Conservation (phyloP, 2,888 invertebrate genomes). For the Heliothis peltigera region DNA sequence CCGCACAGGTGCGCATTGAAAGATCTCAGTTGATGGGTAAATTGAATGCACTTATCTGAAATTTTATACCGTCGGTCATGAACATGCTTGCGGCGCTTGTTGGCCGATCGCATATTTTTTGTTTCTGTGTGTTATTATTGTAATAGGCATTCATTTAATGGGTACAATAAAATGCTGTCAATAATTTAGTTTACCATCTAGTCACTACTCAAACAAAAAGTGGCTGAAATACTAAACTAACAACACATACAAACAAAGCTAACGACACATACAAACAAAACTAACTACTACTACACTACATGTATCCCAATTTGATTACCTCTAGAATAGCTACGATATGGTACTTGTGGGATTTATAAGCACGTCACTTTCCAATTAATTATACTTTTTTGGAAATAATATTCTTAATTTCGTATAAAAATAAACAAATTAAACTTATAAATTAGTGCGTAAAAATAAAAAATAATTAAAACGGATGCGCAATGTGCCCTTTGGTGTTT, state of each 20-base stretch:
- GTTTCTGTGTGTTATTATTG: background rate
- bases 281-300: constrained; percentile 45
- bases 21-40: background rate
- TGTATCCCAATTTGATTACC: constrained; percentile 46
- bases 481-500: constrained; percentile 22
- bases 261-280: constrained; percentile 5
- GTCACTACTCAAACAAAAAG: background rate
- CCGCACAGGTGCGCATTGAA: too few relatives aligned
- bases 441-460: constrained; percentile 4
- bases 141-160: background rate
- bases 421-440: constrained; percentile 16
- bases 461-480: constrained; percentile 11
- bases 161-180: constrained; percentile 27
- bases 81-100: too few relatives aligned
- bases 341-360: constrained; percentile 74
- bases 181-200: constrained; percentile 34
- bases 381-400: background rate
- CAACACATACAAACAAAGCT: constrained; percentile 21
- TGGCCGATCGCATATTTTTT: background rate
- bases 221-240: constrained; percentile 8
- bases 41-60: background rate
- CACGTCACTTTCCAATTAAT: constrained; percentile 69
- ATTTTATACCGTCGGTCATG: background rate
- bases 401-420: background rate
- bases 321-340: constrained; percentile 84